A percentile compares a stretch with the other conserved stretches of the same genome.
Evolutionary conservation across 1,140 invertebrate genomes (phyloP).

Genomic region (Archivesica marissinica): DNA sequence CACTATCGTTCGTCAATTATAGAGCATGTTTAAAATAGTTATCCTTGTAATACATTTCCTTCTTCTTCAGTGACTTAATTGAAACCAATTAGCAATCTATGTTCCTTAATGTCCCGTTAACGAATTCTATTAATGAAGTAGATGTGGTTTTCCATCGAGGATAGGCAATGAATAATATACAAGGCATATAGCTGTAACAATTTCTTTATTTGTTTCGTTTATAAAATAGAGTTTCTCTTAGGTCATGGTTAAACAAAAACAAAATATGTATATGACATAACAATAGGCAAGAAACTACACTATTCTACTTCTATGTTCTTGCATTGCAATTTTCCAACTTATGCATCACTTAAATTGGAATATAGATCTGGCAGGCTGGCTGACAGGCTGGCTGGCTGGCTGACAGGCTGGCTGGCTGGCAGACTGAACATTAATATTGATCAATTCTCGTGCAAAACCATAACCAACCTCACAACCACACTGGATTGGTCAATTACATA

Average conservation of each 20-base stretch:
- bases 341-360: neutral
- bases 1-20: too few species aligned
- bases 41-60: too few species aligned
- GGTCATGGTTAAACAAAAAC: constrained; percentile 28
- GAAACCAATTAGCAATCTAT: too few species aligned
- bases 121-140: too few species aligned
- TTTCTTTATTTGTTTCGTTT: neutral
- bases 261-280: constrained; percentile 1
- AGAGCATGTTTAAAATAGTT: too few species aligned
- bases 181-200: too few species aligned
- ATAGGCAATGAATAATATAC: too few species aligned
- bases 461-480: neutral
- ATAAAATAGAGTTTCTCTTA: constrained; percentile 5
- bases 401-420: neutral
- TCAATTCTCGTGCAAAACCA: neutral
- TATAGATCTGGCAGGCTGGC: too few species aligned
- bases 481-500: neutral
- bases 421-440: neutral
- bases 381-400: neutral
- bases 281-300: neutral
- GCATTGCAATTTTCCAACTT: neutral
- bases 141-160: too few species aligned
- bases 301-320: neutral
- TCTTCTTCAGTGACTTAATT: too few species aligned
- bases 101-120: too few species aligned